Percentiles rank a stretch among this genome's conserved stretches.
Evolutionary conservation across 2,113 vertebrate genomes (phyloP).

Genomic region (Hoplias malabaricus): DNA sequence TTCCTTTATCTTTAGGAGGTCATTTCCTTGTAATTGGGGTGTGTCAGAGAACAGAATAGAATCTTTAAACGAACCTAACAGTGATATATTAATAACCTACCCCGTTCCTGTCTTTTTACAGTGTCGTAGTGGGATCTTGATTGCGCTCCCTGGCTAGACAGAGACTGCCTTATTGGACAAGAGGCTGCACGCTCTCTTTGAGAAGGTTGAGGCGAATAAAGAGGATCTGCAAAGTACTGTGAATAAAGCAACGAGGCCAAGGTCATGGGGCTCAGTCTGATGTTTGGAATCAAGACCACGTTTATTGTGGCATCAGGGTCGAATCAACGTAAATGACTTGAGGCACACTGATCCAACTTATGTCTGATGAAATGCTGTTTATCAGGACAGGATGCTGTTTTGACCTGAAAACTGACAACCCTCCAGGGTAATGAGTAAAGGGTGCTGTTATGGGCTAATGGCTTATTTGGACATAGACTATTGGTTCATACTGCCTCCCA

Average conservation of each 20-base stretch:
- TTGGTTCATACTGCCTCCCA: background rate
- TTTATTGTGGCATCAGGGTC: background rate
- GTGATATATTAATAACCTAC: conserved; percentile 26
- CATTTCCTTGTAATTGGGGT: background rate
- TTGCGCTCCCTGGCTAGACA: background rate
- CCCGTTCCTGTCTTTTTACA: background rate
- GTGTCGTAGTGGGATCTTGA: background rate
- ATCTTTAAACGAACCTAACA: conserved; percentile 18
- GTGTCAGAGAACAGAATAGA: conserved; percentile 10
- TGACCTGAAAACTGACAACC: background rate
- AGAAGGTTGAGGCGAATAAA: background rate
- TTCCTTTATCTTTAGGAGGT: background rate
- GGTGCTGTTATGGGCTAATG: background rate
- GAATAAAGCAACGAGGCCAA: conserved; percentile 11
- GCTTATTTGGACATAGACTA: background rate
- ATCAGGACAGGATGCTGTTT: background rate
- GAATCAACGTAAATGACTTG: background rate
- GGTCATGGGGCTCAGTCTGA: conserved; percentile 1
- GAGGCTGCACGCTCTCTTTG: background rate
- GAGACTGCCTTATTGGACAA: conserved; percentile 4
- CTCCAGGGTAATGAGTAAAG: background rate
- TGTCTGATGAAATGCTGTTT: conserved; percentile 4
- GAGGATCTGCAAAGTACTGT: conserved; percentile 21
- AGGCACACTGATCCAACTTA: background rate
- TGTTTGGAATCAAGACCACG: conserved; percentile 5